Conservation (phyloP, 2,113 vertebrate species). For the Notechis scutatus region DNA sequence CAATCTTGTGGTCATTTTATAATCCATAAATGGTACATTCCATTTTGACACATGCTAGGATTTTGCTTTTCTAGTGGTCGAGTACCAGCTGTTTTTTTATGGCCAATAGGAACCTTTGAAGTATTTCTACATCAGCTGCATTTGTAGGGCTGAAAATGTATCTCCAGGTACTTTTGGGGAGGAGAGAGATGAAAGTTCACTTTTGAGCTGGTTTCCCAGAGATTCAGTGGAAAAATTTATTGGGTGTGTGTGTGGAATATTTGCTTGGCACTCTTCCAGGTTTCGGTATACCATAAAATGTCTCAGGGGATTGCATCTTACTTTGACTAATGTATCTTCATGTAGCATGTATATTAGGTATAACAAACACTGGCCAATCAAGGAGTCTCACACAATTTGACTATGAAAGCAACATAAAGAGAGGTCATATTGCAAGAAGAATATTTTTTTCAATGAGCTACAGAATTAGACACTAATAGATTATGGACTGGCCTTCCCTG, state of each 20-base stretch:
- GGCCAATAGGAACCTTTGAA: neutral
- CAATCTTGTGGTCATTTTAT: neutral
- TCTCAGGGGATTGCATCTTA: neutral
- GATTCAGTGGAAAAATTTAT: neutral
- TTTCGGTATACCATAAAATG: neutral
- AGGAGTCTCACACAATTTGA: neutral
- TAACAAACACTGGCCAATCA: neutral
- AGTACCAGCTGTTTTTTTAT: neutral
- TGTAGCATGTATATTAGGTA: neutral
- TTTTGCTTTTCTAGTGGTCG: neutral
- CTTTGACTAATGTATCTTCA: neutral
- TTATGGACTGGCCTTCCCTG: neutral
- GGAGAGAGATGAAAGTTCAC: neutral
- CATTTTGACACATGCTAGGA: neutral
- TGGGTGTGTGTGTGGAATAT: neutral
- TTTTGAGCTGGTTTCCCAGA: neutral
- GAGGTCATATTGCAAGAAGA: neutral
- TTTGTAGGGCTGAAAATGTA: neutral
- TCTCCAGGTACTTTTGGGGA: neutral
- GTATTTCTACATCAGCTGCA: neutral
- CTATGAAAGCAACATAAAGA: neutral
- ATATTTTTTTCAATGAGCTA: neutral
- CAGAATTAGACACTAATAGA: neutral
- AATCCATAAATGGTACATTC: neutral
- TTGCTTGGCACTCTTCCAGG: neutral